A percentile compares a stretch with the other conserved stretches of the same genome.
Evolutionary conservation across 2,113 vertebrate species (phyloP).

Genomic region (Sterna hirundo): DNA sequence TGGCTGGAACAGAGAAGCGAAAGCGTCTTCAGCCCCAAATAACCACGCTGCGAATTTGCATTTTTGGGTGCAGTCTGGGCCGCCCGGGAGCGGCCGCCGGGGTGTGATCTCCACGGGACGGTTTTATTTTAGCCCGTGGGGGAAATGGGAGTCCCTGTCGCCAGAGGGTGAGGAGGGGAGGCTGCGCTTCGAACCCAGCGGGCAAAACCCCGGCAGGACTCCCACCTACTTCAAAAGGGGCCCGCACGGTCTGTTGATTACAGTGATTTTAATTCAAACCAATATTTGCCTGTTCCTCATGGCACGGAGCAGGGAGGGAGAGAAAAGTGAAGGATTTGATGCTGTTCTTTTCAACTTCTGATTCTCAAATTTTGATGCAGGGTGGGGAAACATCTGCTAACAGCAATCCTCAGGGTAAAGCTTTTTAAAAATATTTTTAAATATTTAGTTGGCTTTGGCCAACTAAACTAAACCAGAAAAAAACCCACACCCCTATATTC

Average conservation of each 20-base stretch:
- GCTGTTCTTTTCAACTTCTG: not conserved
- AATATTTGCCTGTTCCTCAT: not conserved
- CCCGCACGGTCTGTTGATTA: not conserved
- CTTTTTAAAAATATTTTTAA: not conserved
- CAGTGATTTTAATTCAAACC: not conserved
- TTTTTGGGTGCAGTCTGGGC: not conserved
- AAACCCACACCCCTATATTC: fast-evolving
- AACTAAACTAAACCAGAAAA: not conserved
- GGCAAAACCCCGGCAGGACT: not conserved
- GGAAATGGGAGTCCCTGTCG: not conserved
- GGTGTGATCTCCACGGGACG: not conserved
- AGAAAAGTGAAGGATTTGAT: not conserved
- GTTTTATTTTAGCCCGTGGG: not conserved
- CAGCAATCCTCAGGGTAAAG: not conserved
- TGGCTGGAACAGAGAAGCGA: not conserved
- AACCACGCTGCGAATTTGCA: not conserved
- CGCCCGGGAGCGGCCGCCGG: fast-evolving
- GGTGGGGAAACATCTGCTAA: not conserved
- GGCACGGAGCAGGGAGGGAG: not conserved
- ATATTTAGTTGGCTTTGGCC: not conserved
- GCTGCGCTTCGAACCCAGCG: not conserved
- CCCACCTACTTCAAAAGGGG: not conserved
- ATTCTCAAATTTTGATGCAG: not conserved
- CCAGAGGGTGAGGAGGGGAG: not conserved
- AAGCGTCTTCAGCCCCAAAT: not conserved